Base-by-base conservation (phyloP, 2,797 vertebrate genomes). In the Poeciliopsis turneri region DNA sequence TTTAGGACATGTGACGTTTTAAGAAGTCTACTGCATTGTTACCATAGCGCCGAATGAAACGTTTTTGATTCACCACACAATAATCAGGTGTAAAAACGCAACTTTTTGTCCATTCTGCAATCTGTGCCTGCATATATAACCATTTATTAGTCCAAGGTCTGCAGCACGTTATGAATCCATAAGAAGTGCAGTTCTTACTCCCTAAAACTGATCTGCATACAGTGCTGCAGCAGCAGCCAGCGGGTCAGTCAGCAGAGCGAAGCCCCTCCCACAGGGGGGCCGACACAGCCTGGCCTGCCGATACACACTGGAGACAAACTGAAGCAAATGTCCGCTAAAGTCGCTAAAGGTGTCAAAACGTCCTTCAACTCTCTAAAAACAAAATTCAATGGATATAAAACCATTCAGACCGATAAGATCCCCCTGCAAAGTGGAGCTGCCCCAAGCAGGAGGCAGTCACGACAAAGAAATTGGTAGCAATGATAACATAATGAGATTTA, bases 281-380 rank as follows among this genome's bases (percentile, higher is more conserved):
- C 94, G 92, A 93, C 91, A 71, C 89, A 91, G 88, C 85, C 93
- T 94, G 92, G 89, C 87, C 81, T 61, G 81, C 74, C 84, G 78
- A 73, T 69, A 43, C 66, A 84, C 23, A 84, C 75, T 79, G 87
- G 76, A 89, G 84, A 70, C 83, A 76, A 74, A 55, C 66, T 18
- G 64, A 25, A 41, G 39, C 11, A 68, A 20, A 68, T 9, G 9
- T 1, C 36, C 5, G 2, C 4, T 39, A 41, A 12, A 5, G 18
- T 3, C 9, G 7, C 16, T 23, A 39, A 39, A 66, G 36, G 10
- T 23, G 36, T 23, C 36, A 41, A 41, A 41, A 25, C 36, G 0
- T 68, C 33, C 7, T 64, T 9, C 59, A 64, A 61, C 59, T 15
- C 28, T 84, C 75, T 66, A 8, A 81, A 90, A 90, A 82, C 80